A percentile compares a stretch with the other conserved stretches of the same genome.
Evolutionary conservation across 2,113 vertebrate species (phyloP).

Genomic region (Scartelaos histophorus): DNA sequence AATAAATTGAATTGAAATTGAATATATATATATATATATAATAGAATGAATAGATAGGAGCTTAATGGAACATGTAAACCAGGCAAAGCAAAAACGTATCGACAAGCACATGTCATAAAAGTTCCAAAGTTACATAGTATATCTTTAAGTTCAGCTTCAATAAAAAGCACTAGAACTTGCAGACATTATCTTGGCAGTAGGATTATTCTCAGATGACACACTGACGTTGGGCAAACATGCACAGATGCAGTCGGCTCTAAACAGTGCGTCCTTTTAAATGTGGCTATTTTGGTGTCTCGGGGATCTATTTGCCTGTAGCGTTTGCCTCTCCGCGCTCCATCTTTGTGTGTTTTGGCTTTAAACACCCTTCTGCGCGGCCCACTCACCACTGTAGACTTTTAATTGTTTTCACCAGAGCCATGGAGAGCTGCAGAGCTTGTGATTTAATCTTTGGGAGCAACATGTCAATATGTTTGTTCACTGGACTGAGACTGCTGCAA

Average conservation of each 20-base stretch:
- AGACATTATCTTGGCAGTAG: background rate
- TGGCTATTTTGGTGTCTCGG: background rate
- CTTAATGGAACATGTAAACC: too few relatives aligned
- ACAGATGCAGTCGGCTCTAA: slow-evolving; percentile 9
- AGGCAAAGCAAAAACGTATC: too few relatives aligned
- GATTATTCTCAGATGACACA: background rate
- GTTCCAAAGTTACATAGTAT: too few relatives aligned
- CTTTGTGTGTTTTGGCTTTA: slow-evolving; percentile 8
- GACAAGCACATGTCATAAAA: too few relatives aligned
- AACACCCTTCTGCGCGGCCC: slow-evolving; percentile 10
- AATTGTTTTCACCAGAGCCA: slow-evolving; percentile 31
- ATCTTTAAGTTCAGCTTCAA: background rate
- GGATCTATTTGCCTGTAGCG: background rate
- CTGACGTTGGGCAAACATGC: background rate
- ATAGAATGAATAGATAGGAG: too few relatives aligned
- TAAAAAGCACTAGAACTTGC: background rate
- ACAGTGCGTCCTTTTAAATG: background rate
- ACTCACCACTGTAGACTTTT: background rate
- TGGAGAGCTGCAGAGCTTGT: slow-evolving; percentile 13
- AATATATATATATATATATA: too few relatives aligned
- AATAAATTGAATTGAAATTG: too few relatives aligned
- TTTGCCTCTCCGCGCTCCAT: background rate
- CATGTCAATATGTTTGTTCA: slow-evolving; percentile 61
- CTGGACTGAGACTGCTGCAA: slow-evolving; percentile 52
- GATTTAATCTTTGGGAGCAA: slow-evolving; percentile 49